These are phyloP conservation scores for Nothoprocta perdicaria DNA, from an alignment of 2,113 vertebrate species.

Conservation along the genomic window DNA sequence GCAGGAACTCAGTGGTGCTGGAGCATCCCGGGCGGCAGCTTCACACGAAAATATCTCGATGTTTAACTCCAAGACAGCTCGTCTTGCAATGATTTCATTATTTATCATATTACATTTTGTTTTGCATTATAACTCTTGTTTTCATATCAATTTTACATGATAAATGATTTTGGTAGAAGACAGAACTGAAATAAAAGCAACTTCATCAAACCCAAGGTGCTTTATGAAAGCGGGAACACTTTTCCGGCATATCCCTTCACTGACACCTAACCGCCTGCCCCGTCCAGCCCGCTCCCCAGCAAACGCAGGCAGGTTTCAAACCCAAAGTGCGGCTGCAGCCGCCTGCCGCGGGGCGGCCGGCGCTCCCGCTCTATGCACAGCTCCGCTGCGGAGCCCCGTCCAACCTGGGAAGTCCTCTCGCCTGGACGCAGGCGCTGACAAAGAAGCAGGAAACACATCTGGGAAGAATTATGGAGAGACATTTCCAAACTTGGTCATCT, in stretches of 20 bases:
- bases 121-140: slow-evolving; percentile 41
- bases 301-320: neutral
- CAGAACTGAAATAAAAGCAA: neutral
- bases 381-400: rapidly evolving
- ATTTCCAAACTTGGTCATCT: slow-evolving; percentile 68
- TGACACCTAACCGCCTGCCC: neutral
- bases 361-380: neutral
- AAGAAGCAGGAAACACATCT: slow-evolving; percentile 10
- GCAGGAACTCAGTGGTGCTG: neutral
- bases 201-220: neutral
- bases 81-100: slow-evolving; percentile 53
- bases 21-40: slow-evolving; percentile 6
- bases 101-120: slow-evolving; percentile 51
- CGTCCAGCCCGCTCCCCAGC: neutral
- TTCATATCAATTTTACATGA: slow-evolving; percentile 56
- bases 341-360: neutral
- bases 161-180: slow-evolving; percentile 47
- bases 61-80: slow-evolving; percentile 46
- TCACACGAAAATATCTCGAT: neutral
- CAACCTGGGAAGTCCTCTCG: neutral
- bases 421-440: neutral
- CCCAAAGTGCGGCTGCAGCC: neutral
- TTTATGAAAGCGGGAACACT: neutral
- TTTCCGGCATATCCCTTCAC: neutral
- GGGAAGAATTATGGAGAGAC: slow-evolving; percentile 38